Conservation (phyloP, 2,113 vertebrate genomes). For the Tupaia chinensis region DNA sequence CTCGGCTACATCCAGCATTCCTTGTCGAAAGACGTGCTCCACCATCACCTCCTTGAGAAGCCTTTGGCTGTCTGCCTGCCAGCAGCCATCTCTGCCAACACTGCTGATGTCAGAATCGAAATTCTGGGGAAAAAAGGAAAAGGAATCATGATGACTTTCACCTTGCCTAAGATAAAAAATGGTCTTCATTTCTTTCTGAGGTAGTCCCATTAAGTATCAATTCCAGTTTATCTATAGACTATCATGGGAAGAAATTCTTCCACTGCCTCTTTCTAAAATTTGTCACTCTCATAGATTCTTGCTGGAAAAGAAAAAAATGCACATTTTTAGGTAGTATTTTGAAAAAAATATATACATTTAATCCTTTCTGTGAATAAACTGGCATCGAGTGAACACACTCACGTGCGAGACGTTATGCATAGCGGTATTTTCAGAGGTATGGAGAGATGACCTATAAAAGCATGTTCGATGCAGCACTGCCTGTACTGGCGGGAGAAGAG, state of each 20-base stretch:
- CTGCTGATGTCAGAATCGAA: conserved; percentile 94
- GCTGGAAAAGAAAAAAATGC: neutral
- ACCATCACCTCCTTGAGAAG: conserved; percentile 94
- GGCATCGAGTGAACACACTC: neutral
- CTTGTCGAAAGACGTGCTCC: conserved; percentile 93
- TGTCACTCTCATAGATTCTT: neutral
- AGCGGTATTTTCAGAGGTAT: conserved; percentile 15
- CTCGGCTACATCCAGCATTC: conserved; percentile 92
- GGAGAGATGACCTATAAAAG: neutral
- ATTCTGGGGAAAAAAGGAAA: conserved; percentile 84
- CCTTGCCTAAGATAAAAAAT: conserved; percentile 3
- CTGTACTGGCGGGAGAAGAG: neutral
- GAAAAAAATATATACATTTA: conserved; percentile 10
- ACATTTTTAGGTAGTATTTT: neutral
- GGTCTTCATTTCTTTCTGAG: conserved; percentile 47
- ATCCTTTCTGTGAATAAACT: conserved; percentile 2
- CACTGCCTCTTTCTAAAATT: neutral
- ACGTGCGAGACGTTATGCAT: neutral
- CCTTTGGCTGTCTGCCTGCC: conserved; percentile 91
- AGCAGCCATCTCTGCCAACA: conserved; percentile 92
- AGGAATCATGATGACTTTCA: conserved; percentile 17
- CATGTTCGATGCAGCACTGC: neutral
- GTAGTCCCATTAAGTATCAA: neutral
- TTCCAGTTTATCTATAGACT: conserved; percentile 23
- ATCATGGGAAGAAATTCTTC: conserved; percentile 27